phyloP scores from a whole-genome alignment of 2,888 invertebrate species.

The Drosophila differens region DNA sequence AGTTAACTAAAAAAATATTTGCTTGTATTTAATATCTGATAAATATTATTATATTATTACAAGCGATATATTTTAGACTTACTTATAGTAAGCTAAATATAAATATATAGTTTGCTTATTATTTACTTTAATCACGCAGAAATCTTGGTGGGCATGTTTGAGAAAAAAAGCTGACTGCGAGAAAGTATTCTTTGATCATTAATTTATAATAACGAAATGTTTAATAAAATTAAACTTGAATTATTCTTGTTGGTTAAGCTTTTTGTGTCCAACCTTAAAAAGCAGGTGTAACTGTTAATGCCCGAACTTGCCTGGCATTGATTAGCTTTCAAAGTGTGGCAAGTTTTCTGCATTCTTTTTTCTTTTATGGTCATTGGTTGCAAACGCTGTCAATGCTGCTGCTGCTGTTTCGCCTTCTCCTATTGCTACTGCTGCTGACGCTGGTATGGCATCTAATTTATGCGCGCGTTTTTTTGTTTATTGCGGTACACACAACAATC shows the following conservation, averaged over 20 bases:
- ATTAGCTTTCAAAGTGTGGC: slow-evolving; percentile 64
- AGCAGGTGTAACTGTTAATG: slow-evolving; percentile 1
- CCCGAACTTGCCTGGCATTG: slow-evolving; percentile 43
- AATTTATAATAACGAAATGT: background rate
- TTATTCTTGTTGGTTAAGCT: background rate
- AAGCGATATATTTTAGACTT: background rate
- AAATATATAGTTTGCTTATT: background rate
- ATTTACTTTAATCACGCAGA: background rate
- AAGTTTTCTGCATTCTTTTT: slow-evolving; percentile 16
- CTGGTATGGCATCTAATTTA: slow-evolving; percentile 69
- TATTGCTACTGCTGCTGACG: slow-evolving; percentile 21
- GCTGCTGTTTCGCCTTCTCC: slow-evolving; percentile 12
- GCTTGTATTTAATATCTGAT: background rate
- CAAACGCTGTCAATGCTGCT: slow-evolving; percentile 22
- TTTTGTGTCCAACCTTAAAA: background rate
- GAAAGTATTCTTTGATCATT: background rate
- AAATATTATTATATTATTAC: background rate
- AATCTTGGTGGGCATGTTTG: background rate
- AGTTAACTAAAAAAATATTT: background rate
- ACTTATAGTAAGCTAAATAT: background rate
- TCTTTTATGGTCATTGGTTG: slow-evolving; percentile 1
- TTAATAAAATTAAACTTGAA: background rate
- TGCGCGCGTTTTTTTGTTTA: slow-evolving; percentile 71
- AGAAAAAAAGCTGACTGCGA: background rate
- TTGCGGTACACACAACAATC: slow-evolving; percentile 47